Base-by-base conservation (phyloP, 2,113 vertebrate species). In the Burhinus bistriatus region DNA sequence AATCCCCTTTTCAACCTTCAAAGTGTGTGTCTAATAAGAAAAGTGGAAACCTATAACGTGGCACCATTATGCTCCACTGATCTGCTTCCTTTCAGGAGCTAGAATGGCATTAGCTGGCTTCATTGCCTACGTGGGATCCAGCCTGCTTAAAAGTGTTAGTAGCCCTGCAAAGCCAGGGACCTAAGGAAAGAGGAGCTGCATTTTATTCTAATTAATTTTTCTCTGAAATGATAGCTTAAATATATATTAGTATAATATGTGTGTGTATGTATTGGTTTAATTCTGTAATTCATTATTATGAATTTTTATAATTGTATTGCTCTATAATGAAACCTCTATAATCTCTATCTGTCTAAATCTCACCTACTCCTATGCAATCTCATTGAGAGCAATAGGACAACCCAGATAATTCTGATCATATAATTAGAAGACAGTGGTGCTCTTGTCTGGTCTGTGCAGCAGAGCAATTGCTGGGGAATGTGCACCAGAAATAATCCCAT, bases 21-120 rank as follows among this genome's bases (percentile, higher is more conserved):
- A 85, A 95, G 61, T n/a, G 16, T 87, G 36, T 87, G 34, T 69
- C 78, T 93, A 85, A 87, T 79, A 84, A 42, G 73, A 85, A 95
- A 93, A 92, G 58, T 42, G 62, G 83, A 78, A 91, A 61, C 42
- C 16, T 76, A 34, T 40, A 72, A 76, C 51, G 42, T 81, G 42
- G n/a, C 75, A 76, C 49, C 62, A 66, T 89, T 68, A 51, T 55
- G 77, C 42, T 90, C 91, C 77, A 77, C 40, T 36, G 73, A 42
- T 77, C 42, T 80, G 26, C 66, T 87, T 82, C 70, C 55, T 80
- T 79, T 85, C 78, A 25, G 51, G 51, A 83, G 29, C 7, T 40
- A 70, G 66, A 93, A 91, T 80, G 1, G 0, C 42, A 49, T 94
- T 82, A 87, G 34, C 25, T 0, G 6, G 14, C 61, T 87, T 79